Conservation (phyloP, 2,797 vertebrate species). For the Poecilia velifera region DNA sequence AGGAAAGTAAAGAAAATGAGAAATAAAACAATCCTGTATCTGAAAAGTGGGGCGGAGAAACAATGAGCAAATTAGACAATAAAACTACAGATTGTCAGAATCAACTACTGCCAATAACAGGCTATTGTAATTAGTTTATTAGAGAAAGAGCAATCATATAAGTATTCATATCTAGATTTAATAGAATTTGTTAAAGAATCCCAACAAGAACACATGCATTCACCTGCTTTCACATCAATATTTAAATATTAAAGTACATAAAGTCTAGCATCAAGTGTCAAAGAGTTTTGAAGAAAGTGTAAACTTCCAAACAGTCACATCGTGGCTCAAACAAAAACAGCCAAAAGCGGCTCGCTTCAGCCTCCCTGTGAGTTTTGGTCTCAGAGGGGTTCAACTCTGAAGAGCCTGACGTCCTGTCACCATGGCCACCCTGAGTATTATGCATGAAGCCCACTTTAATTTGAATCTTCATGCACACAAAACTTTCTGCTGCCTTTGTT, state of each 20-base stretch:
- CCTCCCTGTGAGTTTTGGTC: slow-evolving; percentile 49
- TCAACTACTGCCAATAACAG: slow-evolving; percentile 59
- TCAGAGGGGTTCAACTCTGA: slow-evolving; percentile 54
- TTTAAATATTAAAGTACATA: neutral
- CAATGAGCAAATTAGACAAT: slow-evolving; percentile 45
- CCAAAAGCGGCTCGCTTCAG: slow-evolving; percentile 29
- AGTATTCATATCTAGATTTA: slow-evolving; percentile 41
- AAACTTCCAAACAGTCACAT: slow-evolving; percentile 5
- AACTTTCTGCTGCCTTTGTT: slow-evolving; percentile 16
- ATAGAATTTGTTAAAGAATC: slow-evolving; percentile 41
- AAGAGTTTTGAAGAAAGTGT: neutral
- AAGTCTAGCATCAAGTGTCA: neutral
- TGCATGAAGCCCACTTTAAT: slow-evolving; percentile 54
- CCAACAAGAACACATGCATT: slow-evolving; percentile 11
- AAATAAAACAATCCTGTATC: slow-evolving; percentile 32
- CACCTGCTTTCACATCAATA: neutral
- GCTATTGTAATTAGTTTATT: slow-evolving; percentile 63
- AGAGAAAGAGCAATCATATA: slow-evolving; percentile 56
- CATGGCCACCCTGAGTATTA: slow-evolving; percentile 50
- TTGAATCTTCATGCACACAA: slow-evolving; percentile 22
- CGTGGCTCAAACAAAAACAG: slow-evolving; percentile 8
- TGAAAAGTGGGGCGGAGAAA: slow-evolving; percentile 11
- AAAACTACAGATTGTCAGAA: slow-evolving; percentile 47
- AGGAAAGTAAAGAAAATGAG: slow-evolving; percentile 37
- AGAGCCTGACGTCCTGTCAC: slow-evolving; percentile 66